A percentile compares a stretch with the other conserved stretches of the same genome.
Evolutionary conservation across 2,797 vertebrate species (phyloP).

Genomic region (Trematomus bernacchii): DNA sequence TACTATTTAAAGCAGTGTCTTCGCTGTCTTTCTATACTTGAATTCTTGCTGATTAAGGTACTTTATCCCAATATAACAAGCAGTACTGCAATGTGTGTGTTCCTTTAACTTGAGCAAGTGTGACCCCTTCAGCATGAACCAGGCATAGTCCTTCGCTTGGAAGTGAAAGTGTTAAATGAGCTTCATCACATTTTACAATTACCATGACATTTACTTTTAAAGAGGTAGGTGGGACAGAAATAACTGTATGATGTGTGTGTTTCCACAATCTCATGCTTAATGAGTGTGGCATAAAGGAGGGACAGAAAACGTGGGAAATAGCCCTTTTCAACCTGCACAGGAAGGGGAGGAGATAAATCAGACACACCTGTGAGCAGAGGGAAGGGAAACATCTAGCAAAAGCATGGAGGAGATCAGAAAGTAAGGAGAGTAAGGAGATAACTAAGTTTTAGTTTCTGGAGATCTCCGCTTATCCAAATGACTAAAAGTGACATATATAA

Average conservation of each 20-base stretch:
- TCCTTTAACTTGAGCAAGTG: constrained; percentile 62
- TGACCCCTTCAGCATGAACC: constrained; percentile 73
- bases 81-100: constrained; percentile 12
- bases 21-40: constrained; percentile 5
- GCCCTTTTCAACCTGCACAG: neutral
- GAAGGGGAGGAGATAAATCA: neutral
- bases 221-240: neutral
- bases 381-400: neutral
- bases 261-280: neutral
- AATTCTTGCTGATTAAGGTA: constrained; percentile 33
- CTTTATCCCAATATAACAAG: constrained; percentile 14
- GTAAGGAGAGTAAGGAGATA: neutral
- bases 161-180: constrained; percentile 4
- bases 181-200: neutral
- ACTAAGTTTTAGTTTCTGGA: neutral
- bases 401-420: neutral
- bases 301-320: neutral
- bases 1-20: constrained; percentile 2
- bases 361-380: neutral
- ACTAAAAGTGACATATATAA: neutral
- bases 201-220: constrained; percentile 7
- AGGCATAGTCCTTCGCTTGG: constrained; percentile 23
- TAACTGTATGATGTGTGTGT: neutral
- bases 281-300: neutral
- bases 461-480: neutral